A percentile compares a stretch with the other conserved stretches of the same genome.
Evolutionary conservation across 2,888 invertebrate species (phyloP).

Genomic region (Macrosoma leucophasiata): DNA sequence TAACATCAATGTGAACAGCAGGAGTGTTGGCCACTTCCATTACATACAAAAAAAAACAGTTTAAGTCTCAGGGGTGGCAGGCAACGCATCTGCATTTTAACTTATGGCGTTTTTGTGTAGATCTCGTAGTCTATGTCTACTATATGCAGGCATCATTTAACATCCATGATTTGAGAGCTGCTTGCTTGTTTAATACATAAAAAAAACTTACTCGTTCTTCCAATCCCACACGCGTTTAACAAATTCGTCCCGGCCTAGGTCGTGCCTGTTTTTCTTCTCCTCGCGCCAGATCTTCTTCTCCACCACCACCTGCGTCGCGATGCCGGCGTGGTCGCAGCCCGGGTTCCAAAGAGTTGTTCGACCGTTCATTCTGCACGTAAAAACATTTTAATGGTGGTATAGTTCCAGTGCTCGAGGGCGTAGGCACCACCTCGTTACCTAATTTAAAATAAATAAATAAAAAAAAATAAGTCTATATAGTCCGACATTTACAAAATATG

Average conservation of each 20-base stretch:
- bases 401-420: background rate
- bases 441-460: background rate
- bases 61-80: too few species aligned
- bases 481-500: too few species aligned
- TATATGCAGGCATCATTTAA: too few species aligned
- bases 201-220: conserved; percentile 82
- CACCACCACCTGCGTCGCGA: conserved; percentile 99
- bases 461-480: too few species aligned
- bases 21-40: too few species aligned
- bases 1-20: too few species aligned
- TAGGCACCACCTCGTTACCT: background rate
- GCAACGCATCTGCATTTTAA: too few species aligned
- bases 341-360: conserved; percentile 96
- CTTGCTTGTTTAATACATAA: too few species aligned
- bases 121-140: too few species aligned
- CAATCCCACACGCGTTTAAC: conserved; percentile 96
- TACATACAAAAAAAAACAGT: too few species aligned
- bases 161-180: too few species aligned
- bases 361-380: conserved; percentile 93
- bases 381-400: background rate
- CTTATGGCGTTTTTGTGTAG: too few species aligned
- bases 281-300: conserved; percentile 97
- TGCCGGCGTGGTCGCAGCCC: conserved; percentile 99
- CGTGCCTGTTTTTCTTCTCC: conserved; percentile 89
- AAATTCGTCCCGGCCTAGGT: conserved; percentile 96